Conservation (phyloP, 2,888 invertebrate species). For the Eupithecia subumbrata region DNA sequence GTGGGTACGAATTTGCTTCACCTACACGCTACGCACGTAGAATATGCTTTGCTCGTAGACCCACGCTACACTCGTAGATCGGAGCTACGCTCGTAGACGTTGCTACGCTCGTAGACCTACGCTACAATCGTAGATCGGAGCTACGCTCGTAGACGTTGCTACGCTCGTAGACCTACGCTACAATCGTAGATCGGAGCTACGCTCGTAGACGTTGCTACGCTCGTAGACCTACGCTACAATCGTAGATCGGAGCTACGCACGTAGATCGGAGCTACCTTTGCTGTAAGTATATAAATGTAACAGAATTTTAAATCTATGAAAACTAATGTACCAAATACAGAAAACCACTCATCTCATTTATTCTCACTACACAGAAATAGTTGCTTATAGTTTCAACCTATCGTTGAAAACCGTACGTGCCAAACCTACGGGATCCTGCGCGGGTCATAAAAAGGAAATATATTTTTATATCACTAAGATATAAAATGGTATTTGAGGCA, state of each 20-base stretch:
- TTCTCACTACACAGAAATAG: background rate
- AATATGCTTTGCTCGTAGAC: background rate
- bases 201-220: background rate
- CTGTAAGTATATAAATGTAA: background rate
- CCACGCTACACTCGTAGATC: background rate
- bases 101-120: background rate
- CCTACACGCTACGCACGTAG: background rate
- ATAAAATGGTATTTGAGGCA: conserved; percentile 16
- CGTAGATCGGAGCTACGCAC: background rate
- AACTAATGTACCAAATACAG: background rate
- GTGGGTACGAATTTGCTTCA: background rate
- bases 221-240: background rate
- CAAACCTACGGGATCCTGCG: background rate
- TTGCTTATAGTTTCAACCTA: background rate
- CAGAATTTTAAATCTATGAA: background rate
- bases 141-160: no score
- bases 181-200: no score
- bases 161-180: background rate
- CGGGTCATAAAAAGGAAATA: conserved; percentile 13
- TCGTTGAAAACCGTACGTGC: conserved; percentile 9
- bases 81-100: background rate
- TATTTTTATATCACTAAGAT: conserved; percentile 6
- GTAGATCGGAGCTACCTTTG: background rate
- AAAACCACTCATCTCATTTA: background rate
- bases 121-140: no score